Base-by-base conservation (phyloP, 1,140 invertebrate genomes). In the Chelonus insularis region DNA sequence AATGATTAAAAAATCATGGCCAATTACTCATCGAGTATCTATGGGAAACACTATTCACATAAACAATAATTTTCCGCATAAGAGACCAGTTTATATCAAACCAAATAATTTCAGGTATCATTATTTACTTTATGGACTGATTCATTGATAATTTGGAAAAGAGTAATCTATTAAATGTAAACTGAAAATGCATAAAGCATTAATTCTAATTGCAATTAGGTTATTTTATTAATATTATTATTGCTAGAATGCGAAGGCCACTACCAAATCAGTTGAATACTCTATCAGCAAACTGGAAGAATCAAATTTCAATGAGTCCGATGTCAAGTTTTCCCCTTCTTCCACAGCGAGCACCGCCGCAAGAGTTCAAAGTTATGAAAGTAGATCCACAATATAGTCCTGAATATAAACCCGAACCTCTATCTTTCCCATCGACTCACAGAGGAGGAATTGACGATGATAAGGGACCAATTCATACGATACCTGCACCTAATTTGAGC, bases 401-500 rank as follows among this genome's bases (percentile, higher is more conserved):
- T 0, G 74, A 72, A 43, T 72, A 72, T 52, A 65, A 70, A 16
- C 68, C 75, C 43, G 74, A 75, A 39, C 47, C 69, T 1, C 54
- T 65, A 14, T 47, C 67, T 2, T 51, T 73, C 25, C 68, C 72
- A 7, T 47, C 70, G 1, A 71, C 68, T 4, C 74, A 77, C 54
- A 61, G 71, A 34, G 71, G 60, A 0, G 59, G 36, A 9, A 43
- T 76, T 1, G 82, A 84, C 45, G 82, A 84, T 21, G 84, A 87
- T 61, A 85, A 85, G 70, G 89, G 88, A 71, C 89, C 90, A 1
- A 92, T 92, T 71, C 90, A 91, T 73, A 91, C 90, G 2, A 91
- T 92, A 59, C 90, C 90, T 69, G 91, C 91, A 6, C 91, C 91
- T 6, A 91, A 92, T 78, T 78, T 91, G n/a, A 86, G 86, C 16